Conservation (phyloP, 2,888 invertebrate species). For the Gryllus longicercus region DNA sequence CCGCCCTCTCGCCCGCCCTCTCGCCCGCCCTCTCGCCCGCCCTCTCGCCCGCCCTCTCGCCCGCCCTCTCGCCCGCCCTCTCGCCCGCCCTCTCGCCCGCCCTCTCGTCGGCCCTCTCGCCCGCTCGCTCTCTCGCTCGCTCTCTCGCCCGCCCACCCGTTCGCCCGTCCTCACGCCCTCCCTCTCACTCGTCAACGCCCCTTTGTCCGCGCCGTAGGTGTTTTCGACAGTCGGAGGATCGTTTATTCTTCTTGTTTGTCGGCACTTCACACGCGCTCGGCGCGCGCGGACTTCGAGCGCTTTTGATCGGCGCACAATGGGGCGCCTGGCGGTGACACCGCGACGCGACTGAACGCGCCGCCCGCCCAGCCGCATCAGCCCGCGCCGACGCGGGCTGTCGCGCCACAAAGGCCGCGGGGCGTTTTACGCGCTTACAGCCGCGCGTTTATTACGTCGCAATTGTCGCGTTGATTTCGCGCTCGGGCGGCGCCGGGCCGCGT, state of each 20-base stretch:
- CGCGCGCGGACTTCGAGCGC: neutral
- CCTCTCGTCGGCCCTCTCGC: no score
- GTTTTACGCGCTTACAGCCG: neutral
- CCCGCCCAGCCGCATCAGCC: neutral
- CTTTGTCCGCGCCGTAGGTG: neutral
- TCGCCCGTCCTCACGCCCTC: neutral
- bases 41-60: no score
- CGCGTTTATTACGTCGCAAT: no score
- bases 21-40: no score
- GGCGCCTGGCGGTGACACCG: neutral
- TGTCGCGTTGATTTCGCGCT: no score
- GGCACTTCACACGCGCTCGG: neutral
- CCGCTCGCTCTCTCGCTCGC: no score
- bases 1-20: no score
- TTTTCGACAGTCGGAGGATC: slow-evolving; percentile 17
- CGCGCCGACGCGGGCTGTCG: neutral
- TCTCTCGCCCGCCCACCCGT: no score
- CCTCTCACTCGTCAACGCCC: neutral
- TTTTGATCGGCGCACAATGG: neutral
- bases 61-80: no score
- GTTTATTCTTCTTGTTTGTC: slow-evolving; percentile 11
- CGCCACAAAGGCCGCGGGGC: neutral
- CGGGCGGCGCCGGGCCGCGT: no score
- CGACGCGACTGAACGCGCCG: neutral
- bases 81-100: no score